Evolutionary conservation across 2,113 vertebrate genomes (phyloP).

Genomic region (Cynopterus brachyotis): DNA sequence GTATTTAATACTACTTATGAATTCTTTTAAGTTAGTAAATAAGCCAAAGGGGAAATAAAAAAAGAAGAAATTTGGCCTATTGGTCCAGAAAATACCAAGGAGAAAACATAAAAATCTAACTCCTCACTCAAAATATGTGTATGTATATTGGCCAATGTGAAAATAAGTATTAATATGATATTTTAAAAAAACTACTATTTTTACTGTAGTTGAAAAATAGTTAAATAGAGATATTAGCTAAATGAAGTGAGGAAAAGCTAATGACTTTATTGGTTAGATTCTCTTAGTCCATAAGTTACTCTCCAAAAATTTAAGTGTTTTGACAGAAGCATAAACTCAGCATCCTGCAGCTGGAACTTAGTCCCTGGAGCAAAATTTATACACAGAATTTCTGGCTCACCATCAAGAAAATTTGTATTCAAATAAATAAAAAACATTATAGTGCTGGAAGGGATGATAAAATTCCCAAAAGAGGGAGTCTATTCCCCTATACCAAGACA

Average conservation of each 20-base stretch:
- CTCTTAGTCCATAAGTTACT: conserved; percentile 32
- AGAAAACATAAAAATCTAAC: not conserved
- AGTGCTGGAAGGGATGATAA: not conserved
- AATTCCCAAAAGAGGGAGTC: conserved; percentile 36
- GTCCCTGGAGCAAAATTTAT: conserved; percentile 68
- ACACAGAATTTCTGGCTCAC: conserved; percentile 64
- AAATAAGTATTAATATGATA: not conserved
- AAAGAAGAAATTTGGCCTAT: not conserved
- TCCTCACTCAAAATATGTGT: not conserved
- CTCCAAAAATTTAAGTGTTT: conserved; percentile 58
- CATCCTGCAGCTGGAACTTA: conserved; percentile 43
- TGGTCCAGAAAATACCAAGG: not conserved
- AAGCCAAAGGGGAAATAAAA: not conserved
- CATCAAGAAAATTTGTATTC: conserved; percentile 73
- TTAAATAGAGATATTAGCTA: not conserved
- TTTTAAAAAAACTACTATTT: not conserved
- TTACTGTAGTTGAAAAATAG: not conserved
- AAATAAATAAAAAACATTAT: conserved; percentile 56
- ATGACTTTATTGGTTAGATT: not conserved
- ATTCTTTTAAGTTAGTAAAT: not conserved
- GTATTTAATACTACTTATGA: not conserved
- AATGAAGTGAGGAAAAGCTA: conserved; percentile 35
- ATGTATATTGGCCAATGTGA: not conserved
- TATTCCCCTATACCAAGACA: not conserved
- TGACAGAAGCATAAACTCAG: conserved; percentile 66